phyloP scores from a whole-genome alignment of 2,113 vertebrate genomes.

The Craseonycteris thonglongyai region DNA sequence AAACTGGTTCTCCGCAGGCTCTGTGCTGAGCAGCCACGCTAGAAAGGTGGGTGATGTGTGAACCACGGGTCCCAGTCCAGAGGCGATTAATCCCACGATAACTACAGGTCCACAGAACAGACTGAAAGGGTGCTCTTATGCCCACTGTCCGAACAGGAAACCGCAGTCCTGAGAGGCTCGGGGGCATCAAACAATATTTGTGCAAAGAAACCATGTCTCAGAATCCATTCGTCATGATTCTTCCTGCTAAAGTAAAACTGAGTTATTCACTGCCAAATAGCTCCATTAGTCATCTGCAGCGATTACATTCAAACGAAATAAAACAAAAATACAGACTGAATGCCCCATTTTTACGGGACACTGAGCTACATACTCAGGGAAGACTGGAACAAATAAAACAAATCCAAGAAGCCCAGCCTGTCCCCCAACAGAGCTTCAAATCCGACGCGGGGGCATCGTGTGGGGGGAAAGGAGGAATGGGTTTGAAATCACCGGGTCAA shows the following conservation, averaged over 20 bases:
- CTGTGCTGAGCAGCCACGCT: too few relatives aligned
- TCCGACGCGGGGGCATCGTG: fast-evolving
- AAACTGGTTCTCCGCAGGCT: not conserved
- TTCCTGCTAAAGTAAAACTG: not conserved
- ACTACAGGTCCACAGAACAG: fast-evolving
- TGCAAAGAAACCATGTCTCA: not conserved
- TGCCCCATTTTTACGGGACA: not conserved
- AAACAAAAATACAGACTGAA: fast-evolving
- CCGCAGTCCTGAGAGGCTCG: not conserved
- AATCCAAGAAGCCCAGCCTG: not conserved
- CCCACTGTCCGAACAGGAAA: fast-evolving
- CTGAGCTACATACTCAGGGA: fast-evolving
- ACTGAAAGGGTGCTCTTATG: not conserved
- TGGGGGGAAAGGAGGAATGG: fast-evolving
- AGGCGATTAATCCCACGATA: fast-evolving
- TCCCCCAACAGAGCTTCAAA: fast-evolving
- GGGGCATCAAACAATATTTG: not conserved
- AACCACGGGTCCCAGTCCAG: fast-evolving
- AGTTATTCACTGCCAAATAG: not conserved
- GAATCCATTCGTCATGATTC: not conserved
- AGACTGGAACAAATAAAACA: not conserved
- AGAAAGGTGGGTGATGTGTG: fast-evolving
- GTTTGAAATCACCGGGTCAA: fast-evolving
- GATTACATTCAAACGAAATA: not conserved
- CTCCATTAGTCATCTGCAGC: not conserved